phyloP scores from a whole-genome alignment of 1,140 invertebrate genomes.

The Drosophila malerkotliana region DNA sequence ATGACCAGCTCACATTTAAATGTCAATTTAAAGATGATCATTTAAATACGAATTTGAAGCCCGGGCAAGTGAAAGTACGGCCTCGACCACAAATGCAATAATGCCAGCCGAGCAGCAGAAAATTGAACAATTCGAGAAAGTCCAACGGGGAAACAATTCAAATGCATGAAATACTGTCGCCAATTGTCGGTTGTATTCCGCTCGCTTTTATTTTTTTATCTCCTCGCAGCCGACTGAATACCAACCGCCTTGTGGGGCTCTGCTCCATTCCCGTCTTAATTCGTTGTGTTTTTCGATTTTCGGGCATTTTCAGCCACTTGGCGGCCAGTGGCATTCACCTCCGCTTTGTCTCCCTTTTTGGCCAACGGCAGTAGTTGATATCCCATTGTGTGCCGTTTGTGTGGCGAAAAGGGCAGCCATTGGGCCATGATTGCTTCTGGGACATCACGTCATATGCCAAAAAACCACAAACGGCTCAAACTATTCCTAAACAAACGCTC shows the following conservation, averaged over 20 bases:
- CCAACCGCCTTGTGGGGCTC: constrained; percentile 7
- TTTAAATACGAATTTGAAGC: constrained; percentile 52
- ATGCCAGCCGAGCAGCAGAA: constrained; percentile 6
- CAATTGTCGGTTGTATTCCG: constrained; percentile 46
- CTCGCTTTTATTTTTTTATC: constrained; percentile 28
- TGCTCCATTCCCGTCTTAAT: constrained; percentile 20
- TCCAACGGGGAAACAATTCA: constrained; percentile 56
- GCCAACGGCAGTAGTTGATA: not conserved
- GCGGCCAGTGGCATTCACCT: constrained; percentile 71
- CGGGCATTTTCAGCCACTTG: constrained; percentile 64
- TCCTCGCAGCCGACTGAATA: constrained; percentile 25
- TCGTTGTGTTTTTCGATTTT: constrained; percentile 6
- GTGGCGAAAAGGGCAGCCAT: not conserved
- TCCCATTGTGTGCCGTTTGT: too few relatives aligned
- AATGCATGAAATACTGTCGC: constrained; percentile 56
- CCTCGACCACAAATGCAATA: constrained; percentile 10
- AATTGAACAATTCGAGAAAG: constrained; percentile 74
- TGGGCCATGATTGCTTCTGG: not conserved
- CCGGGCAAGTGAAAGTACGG: constrained; percentile 68
- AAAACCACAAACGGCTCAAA: not conserved
- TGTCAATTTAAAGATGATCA: constrained; percentile 72
- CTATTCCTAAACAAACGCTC: not conserved
- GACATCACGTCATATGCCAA: not conserved
- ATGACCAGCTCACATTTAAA: constrained; percentile 62
- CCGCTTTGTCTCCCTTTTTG: constrained; percentile 27